Conservation (phyloP, 2,888 invertebrate genomes). For the Pachydiplax longipennis region DNA sequence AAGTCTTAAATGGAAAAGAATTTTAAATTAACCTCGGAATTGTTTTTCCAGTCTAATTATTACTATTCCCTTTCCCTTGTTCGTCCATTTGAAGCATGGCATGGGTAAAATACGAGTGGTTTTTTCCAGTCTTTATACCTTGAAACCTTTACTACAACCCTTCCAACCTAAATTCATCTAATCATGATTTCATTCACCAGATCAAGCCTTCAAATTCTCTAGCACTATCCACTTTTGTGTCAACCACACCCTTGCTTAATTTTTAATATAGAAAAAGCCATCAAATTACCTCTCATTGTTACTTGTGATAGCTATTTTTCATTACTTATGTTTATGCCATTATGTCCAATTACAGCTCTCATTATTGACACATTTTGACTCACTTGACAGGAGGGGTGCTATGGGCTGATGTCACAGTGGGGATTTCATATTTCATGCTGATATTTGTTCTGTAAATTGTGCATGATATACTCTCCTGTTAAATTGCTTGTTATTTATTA, state of each 20-base stretch:
- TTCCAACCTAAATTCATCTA: not conserved
- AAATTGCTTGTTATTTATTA: not conserved
- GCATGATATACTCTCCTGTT: slow-evolving; percentile 23
- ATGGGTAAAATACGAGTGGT: slow-evolving; percentile 24
- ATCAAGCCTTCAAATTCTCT: not conserved
- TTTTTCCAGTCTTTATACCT: not conserved
- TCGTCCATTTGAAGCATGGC: slow-evolving; percentile 18
- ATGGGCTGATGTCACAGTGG: slow-evolving; percentile 13
- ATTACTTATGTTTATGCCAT: not conserved
- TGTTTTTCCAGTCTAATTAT: not conserved
- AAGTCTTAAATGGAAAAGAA: not conserved
- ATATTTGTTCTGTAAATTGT: not conserved
- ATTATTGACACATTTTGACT: slow-evolving; percentile 25
- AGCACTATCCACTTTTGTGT: not conserved
- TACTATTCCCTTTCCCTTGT: not conserved
- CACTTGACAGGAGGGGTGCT: slow-evolving; percentile 38
- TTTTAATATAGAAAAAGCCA: not conserved
- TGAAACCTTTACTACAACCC: not conserved
- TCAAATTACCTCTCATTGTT: not conserved
- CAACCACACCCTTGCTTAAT: not conserved
- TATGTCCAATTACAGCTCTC: not conserved
- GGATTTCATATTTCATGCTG: slow-evolving; percentile 10
- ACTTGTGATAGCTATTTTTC: not conserved
- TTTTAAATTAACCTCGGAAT: not conserved
- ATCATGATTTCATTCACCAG: not conserved